Percentiles rank a stretch among this genome's conserved stretches.
Evolutionary conservation across 2,113 vertebrate species (phyloP).

Genomic region (Tenrec ecaudatus): DNA sequence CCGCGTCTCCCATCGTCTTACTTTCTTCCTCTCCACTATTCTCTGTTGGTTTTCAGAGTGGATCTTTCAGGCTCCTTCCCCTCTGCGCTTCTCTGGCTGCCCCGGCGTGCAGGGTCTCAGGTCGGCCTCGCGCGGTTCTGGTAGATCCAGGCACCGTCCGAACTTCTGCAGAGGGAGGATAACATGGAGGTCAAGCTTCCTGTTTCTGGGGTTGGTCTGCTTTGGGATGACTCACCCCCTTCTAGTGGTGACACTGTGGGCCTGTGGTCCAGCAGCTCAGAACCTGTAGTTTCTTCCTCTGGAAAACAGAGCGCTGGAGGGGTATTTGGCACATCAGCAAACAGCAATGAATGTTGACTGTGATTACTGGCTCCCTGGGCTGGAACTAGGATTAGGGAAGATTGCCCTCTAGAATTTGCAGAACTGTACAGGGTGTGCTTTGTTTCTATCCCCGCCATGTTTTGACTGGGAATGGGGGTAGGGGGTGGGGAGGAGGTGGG

Average conservation of each 20-base stretch:
- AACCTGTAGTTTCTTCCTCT: background rate
- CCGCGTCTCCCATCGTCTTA: background rate
- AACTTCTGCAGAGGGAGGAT: background rate
- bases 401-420: background rate
- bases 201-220: background rate
- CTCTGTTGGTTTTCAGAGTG: background rate
- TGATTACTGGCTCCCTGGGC: background rate
- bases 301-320: background rate
- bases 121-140: background rate
- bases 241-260: background rate
- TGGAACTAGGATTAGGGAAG: background rate
- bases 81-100: background rate
- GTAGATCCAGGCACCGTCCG: too few species aligned
- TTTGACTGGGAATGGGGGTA: background rate
- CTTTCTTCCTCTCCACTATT: background rate
- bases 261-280: background rate
- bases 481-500: background rate
- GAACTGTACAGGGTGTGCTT: background rate
- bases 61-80: background rate
- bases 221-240: background rate
- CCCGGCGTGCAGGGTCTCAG: background rate
- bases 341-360: background rate
- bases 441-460: fast-evolving
- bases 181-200: background rate
- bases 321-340: background rate